Evolutionary conservation across 1,140 invertebrate genomes (phyloP), one percentile per base, ranked within the genome.

Genomic region (Tachypleus tridentatus): DNA sequence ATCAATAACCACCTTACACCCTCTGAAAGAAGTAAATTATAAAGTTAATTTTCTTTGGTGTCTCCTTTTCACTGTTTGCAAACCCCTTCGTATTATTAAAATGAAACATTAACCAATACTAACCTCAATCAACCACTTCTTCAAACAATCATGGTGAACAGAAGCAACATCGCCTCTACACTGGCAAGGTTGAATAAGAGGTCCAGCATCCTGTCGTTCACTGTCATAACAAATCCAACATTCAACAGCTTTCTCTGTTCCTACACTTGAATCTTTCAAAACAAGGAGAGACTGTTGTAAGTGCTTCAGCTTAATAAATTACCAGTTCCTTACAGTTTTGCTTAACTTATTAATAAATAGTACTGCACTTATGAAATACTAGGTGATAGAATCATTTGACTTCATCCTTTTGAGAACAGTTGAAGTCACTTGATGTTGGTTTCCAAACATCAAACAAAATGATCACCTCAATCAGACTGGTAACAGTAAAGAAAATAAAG

Each of bases 221-320:
- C 78, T 81, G 76, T 96, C 92, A 73, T 94, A 95, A 77, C 91
- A 96, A 72, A 96, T 94, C 89, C 90, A 96, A 77, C 93, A 96
- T 73, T 93, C 91, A 60, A 73, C 63, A 10, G 60, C 53, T 62
- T 64, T 67, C 56, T 69, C 67, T 29, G 29, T 29, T 29, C 29
- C 9, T 11, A 57, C 56, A 57, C 47, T 57, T 5, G 56, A 57
- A 11, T 9, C 56, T 57, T 3, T 57, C 29, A 29, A 29, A 29
- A 29, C 29, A 29, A 29, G 29, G 29, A 29, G 29, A 29, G 29
- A 29, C 29, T 29, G 29, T 2, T 29, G 29, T 29, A 29, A 29
- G 29, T 29, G 29, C 29, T 29, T 29, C 29, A 29, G 2, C 29
- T 29, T 29, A 29, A 1, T 2, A 29, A 29, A 29, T 2, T 29